phyloP scores from a whole-genome alignment of 2,797 vertebrate genomes.

The Salmo trutta region DNA sequence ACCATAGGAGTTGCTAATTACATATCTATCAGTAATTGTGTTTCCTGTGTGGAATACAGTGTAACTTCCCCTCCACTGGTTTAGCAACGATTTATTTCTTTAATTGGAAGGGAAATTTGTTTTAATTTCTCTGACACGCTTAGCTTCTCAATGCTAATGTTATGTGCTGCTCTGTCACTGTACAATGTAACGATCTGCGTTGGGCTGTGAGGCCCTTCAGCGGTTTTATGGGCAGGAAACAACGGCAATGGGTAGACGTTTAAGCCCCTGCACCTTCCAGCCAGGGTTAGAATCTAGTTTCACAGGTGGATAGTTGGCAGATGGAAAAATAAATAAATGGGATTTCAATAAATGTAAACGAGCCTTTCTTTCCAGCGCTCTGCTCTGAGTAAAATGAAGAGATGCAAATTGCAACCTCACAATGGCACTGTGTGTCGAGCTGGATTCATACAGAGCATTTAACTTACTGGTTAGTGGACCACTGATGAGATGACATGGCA shows the following conservation, averaged over 20 bases:
- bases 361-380: conserved; percentile 48
- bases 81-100: conserved; percentile 63
- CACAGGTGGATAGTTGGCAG: conserved; percentile 76
- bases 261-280: conserved; percentile 53
- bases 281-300: conserved; percentile 77
- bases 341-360: conserved; percentile 76
- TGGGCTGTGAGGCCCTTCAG: conserved; percentile 58
- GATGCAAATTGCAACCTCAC: conserved; percentile 43
- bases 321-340: conserved; percentile 69
- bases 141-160: conserved; percentile 43
- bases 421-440: not conserved
- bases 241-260: conserved; percentile 56
- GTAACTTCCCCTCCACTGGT: conserved; percentile 32
- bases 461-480: not conserved
- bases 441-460: not conserved
- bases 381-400: conserved; percentile 64
- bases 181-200: conserved; percentile 69
- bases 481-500: not conserved
- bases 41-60: conserved; percentile 68
- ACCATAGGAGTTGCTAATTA: conserved; percentile 65
- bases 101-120: conserved; percentile 72
- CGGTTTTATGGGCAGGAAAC: conserved; percentile 66
- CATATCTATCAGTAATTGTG: conserved; percentile 62
- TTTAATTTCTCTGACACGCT: conserved; percentile 65
- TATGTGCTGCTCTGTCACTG: conserved; percentile 58